Conservation (phyloP, 1,140 invertebrate genomes). For the Nilaparvata lugens region DNA sequence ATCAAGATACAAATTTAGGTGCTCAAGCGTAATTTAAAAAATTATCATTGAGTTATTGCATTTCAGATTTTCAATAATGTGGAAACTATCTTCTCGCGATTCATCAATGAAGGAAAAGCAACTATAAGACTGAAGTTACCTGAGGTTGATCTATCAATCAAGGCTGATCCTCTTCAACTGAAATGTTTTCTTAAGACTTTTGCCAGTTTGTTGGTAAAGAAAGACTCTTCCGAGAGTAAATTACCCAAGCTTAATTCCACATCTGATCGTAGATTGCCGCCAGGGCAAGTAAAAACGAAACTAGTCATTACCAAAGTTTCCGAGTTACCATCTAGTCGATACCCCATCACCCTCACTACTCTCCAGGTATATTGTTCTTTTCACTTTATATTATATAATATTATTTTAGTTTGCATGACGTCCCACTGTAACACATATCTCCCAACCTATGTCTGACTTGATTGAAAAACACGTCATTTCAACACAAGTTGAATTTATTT, state of each 20-base stretch:
- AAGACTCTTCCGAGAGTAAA: constrained; percentile 39
- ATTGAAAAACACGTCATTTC: too few species aligned
- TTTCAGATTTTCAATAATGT: constrained; percentile 49
- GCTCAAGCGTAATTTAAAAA: too few species aligned
- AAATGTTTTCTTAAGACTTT: constrained; percentile 57
- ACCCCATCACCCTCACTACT: constrained; percentile 50
- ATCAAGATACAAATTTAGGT: too few species aligned
- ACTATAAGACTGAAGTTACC: constrained; percentile 61
- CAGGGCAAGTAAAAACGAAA: constrained; percentile 37
- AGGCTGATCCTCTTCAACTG: constrained; percentile 49
- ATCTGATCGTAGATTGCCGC: neutral
- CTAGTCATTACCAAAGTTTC: constrained; percentile 47
- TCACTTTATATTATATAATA: constrained; percentile 19
- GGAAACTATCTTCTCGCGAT: constrained; percentile 54
- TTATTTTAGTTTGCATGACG: too few species aligned
- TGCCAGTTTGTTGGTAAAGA: constrained; percentile 48
- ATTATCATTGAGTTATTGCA: too few species aligned
- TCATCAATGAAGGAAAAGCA: constrained; percentile 59
- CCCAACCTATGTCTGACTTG: too few species aligned
- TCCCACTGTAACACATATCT: too few species aligned
- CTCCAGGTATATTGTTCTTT: constrained; percentile 30
- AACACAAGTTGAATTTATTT: too few species aligned
- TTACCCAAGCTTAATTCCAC: constrained; percentile 6
- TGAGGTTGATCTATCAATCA: constrained; percentile 55
- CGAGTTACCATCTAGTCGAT: constrained; percentile 57